These are phyloP conservation scores for Saccostrea echinata DNA, from an alignment of 1,140 invertebrate species.

Conservation along the genomic window DNA sequence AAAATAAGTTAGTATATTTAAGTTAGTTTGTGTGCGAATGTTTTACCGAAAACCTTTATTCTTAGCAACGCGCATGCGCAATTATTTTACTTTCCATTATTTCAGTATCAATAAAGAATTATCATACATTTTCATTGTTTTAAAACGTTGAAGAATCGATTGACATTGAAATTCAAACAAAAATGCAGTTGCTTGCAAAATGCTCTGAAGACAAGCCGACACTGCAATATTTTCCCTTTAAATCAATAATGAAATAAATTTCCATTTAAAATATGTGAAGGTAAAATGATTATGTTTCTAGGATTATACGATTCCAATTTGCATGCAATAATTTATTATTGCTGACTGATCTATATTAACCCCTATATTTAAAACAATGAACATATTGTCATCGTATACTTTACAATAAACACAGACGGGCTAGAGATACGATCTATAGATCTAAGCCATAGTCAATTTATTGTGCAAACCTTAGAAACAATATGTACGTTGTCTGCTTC, in stretches of 20 bases:
- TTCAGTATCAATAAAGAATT: not conserved
- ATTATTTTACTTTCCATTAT: conserved; percentile 24
- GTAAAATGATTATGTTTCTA: conserved; percentile 15
- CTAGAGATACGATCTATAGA: not conserved
- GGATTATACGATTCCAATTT: not conserved
- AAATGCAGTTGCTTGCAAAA: not conserved
- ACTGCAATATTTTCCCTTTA: not conserved
- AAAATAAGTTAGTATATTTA: conserved; percentile 18
- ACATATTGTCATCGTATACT: not conserved
- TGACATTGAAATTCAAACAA: too few species aligned
- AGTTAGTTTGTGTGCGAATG: not conserved
- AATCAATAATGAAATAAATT: not conserved
- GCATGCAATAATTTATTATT: not conserved
- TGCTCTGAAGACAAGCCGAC: not conserved
- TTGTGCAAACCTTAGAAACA: not conserved
- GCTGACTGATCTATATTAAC: not conserved
- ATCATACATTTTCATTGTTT: not conserved
- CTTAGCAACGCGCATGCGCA: conserved; percentile 37
- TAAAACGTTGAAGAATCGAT: not conserved
- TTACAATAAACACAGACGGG: not conserved
- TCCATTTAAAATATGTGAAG: not conserved
- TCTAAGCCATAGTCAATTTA: not conserved
- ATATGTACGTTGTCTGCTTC: not conserved
- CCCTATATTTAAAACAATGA: not conserved
- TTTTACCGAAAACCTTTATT: not conserved